Evolutionary conservation across 1,140 invertebrate genomes (phyloP).

Genomic region (Megalonaias nervosa): DNA sequence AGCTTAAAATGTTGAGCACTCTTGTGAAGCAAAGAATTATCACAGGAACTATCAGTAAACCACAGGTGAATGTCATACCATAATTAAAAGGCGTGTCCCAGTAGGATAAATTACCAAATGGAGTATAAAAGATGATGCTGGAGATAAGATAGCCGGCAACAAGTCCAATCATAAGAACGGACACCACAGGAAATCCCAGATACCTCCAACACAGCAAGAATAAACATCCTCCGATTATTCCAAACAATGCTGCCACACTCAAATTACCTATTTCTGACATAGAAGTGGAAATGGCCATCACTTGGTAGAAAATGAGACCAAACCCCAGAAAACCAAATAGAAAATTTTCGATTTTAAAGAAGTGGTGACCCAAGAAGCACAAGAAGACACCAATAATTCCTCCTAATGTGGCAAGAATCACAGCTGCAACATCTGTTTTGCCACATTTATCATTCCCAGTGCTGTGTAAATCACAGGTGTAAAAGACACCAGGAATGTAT

Average conservation of each 20-base stretch:
- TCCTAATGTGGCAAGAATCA: too few relatives aligned
- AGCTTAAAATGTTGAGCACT: slow-evolving; percentile 26
- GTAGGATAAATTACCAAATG: slow-evolving; percentile 41
- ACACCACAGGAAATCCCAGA: slow-evolving; percentile 36
- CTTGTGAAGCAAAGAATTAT: slow-evolving; percentile 19
- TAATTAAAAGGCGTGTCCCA: slow-evolving; percentile 22
- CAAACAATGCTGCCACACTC: slow-evolving; percentile 31
- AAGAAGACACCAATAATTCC: too few relatives aligned
- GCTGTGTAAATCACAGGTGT: slow-evolving; percentile 12
- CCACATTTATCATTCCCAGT: slow-evolving; percentile 1
- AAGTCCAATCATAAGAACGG: slow-evolving; percentile 40
- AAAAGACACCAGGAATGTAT: slow-evolving; percentile 26
- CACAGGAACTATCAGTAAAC: slow-evolving; percentile 19
- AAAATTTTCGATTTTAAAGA: too few relatives aligned
- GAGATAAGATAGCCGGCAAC: slow-evolving; percentile 39
- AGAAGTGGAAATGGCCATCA: neutral
- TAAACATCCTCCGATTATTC: slow-evolving; percentile 38
- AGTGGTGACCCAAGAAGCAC: too few relatives aligned
- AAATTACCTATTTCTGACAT: slow-evolving; percentile 3
- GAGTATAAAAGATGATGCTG: slow-evolving; percentile 42
- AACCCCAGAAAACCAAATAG: slow-evolving; percentile 26
- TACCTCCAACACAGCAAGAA: slow-evolving; percentile 40
- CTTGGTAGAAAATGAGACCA: slow-evolving; percentile 21
- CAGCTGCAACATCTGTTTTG: too few relatives aligned
- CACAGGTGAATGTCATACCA: slow-evolving; percentile 26